Conservation (phyloP, 2,113 vertebrate species). For the Myiopsitta monachus region DNA sequence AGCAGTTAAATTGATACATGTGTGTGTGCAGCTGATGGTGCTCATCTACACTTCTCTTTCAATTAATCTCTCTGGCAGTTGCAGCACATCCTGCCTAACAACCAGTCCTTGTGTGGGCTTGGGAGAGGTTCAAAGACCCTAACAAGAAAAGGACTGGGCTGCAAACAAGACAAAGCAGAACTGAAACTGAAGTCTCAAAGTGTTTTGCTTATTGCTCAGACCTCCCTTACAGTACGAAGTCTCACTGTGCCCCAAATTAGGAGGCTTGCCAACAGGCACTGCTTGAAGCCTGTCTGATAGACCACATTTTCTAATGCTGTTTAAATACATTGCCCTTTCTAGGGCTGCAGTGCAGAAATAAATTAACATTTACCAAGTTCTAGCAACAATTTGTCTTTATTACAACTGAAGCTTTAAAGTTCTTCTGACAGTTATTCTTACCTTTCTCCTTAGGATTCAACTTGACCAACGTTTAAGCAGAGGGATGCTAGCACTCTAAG, state of each 20-base stretch:
- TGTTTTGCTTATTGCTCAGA: slow-evolving; percentile 14
- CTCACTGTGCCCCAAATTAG: background rate
- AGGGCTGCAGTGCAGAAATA: background rate
- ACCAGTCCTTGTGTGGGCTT: background rate
- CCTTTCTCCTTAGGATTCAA: background rate
- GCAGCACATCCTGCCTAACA: slow-evolving; percentile 31
- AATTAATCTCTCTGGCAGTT: slow-evolving; percentile 27
- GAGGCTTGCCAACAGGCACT: background rate
- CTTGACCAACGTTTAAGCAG: background rate
- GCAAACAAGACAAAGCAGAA: slow-evolving; percentile 42
- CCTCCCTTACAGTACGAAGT: background rate
- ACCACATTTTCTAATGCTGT: background rate
- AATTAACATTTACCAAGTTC: background rate
- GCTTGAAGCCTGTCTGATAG: background rate
- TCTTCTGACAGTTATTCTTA: background rate
- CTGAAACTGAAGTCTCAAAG: background rate
- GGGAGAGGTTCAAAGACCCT: slow-evolving; percentile 21
- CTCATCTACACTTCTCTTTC: slow-evolving; percentile 26
- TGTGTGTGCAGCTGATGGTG: background rate
- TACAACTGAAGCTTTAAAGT: background rate
- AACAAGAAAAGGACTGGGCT: background rate
- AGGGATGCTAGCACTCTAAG: background rate
- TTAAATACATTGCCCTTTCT: background rate
- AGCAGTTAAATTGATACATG: background rate
- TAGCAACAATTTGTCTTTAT: background rate